These are phyloP conservation scores for Lissonota sp. DNA, from an alignment of 2,888 invertebrate species.

Conservation along the genomic window DNA sequence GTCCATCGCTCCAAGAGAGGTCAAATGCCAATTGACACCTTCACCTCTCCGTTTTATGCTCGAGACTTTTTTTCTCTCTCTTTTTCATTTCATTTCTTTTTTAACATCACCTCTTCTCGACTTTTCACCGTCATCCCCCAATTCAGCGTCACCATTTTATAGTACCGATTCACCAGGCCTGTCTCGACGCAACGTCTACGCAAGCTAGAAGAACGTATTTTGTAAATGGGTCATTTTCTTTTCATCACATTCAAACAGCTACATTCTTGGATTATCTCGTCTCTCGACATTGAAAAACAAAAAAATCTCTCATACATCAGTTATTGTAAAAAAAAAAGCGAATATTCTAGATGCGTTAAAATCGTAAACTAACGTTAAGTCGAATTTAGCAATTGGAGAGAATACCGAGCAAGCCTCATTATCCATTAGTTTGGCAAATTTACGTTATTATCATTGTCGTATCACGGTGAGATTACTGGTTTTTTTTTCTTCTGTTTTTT, in stretches of 20 bases:
- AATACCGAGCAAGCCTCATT: neutral
- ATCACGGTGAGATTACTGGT: neutral
- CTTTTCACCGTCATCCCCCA: conserved; percentile 33
- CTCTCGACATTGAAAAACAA: too few species aligned
- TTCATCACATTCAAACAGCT: conserved; percentile 26
- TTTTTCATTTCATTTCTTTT: conserved; percentile 64
- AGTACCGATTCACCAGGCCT: conserved; percentile 78
- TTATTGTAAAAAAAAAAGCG: neutral
- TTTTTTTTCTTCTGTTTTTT: neutral
- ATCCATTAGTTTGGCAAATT: neutral
- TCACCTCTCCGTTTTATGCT: conserved; percentile 71
- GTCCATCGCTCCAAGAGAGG: conserved; percentile 56
- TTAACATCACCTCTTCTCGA: conserved; percentile 63
- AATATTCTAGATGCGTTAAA: neutral
- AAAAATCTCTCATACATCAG: neutral
- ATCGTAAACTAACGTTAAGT: neutral
- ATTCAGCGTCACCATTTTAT: conserved; percentile 68
- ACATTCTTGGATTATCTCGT: conserved; percentile 1
- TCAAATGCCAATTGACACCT: conserved; percentile 73
- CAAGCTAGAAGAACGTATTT: conserved; percentile 80
- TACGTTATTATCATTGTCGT: neutral
- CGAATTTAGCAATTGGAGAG: neutral
- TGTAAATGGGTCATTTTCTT: conserved; percentile 66
- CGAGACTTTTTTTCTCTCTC: conserved; percentile 56
- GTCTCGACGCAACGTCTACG: conserved; percentile 80